Percentiles rank a stretch among this genome's conserved stretches.
phyloP scores from a whole-genome alignment of 30 jellyfish, hydroid and myxozoan genomes.

The Turritopsis rubra region DNA sequence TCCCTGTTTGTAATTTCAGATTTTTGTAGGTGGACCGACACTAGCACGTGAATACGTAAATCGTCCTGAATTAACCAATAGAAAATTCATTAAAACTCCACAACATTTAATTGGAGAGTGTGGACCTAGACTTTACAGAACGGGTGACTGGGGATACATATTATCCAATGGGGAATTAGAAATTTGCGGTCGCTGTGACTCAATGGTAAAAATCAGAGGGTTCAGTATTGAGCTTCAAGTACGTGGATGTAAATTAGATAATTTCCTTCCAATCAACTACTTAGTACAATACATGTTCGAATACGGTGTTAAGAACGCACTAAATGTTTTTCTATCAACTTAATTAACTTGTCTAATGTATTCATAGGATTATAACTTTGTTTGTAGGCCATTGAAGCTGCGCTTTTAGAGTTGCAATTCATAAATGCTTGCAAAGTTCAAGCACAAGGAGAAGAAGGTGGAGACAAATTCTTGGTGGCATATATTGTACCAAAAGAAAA shows the following conservation, averaged over 20 bases:
- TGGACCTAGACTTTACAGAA: constrained; percentile 56
- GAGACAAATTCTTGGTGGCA: constrained; percentile 77
- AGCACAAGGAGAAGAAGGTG: constrained; percentile 87
- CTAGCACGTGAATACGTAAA: constrained; percentile 78
- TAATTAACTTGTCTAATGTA: background rate
- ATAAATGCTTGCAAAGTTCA: constrained; percentile 77
- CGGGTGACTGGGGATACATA: constrained; percentile 94
- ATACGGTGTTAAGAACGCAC: too few species aligned
- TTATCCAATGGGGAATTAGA: constrained; percentile 83
- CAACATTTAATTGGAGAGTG: constrained; percentile 22
- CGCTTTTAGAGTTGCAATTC: constrained; percentile 46
- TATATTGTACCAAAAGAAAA: constrained; percentile 61
- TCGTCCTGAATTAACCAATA: constrained; percentile 60
- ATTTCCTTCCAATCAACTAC: background rate
- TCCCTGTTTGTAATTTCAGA: constrained; percentile 21
- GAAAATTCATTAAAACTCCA: constrained; percentile 49
- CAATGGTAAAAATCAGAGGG: constrained; percentile 89
- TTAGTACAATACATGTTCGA: background rate
- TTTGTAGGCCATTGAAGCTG: constrained; percentile 81
- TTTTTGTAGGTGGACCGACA: constrained; percentile 86
- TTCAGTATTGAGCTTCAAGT: constrained; percentile 86
- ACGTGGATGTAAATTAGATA: background rate
- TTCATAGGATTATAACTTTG: background rate
- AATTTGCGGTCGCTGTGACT: constrained; percentile 85
- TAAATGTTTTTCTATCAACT: background rate